Percentiles rank a stretch among this genome's conserved stretches.
Conservation (phyloP, 2,113 vertebrate genomes). For the Poeciliopsis occidentalis region DNA sequence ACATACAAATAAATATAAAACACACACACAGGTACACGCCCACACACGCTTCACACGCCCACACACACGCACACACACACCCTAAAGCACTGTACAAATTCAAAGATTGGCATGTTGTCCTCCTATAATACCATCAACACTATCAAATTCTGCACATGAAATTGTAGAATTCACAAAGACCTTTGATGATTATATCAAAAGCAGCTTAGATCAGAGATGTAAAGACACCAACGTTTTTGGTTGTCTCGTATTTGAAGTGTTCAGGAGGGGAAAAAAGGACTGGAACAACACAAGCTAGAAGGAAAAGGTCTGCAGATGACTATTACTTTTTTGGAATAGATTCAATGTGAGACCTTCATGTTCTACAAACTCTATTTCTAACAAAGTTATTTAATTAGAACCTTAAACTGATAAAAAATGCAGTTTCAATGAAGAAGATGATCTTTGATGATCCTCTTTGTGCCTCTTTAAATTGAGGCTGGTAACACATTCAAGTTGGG, state of each 20-base stretch:
- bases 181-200: constrained; percentile 38
- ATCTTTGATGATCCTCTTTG: too few relatives aligned
- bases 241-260: background rate
- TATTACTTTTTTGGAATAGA: constrained; percentile 17
- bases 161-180: constrained; percentile 23
- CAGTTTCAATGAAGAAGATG: too few relatives aligned
- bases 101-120: constrained; percentile 2
- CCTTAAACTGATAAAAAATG: too few relatives aligned
- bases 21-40: background rate
- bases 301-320: constrained; percentile 10
- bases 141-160: constrained; percentile 50
- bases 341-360: background rate
- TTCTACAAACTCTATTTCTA: too few relatives aligned
- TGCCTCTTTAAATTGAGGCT: background rate
- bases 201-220: constrained; percentile 7
- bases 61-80: background rate
- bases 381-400: too few relatives aligned
- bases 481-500: too few relatives aligned
- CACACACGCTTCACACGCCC: too few relatives aligned
- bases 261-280: constrained; percentile 21
- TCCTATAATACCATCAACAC: constrained; percentile 37
- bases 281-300: constrained; percentile 2
- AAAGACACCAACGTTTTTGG: constrained; percentile 32
- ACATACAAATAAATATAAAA: background rate
- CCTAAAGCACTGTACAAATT: background rate